These are phyloP conservation scores for Hipposideros larvatus DNA, from an alignment of 2,797 vertebrate genomes.

Conservation along the genomic window DNA sequence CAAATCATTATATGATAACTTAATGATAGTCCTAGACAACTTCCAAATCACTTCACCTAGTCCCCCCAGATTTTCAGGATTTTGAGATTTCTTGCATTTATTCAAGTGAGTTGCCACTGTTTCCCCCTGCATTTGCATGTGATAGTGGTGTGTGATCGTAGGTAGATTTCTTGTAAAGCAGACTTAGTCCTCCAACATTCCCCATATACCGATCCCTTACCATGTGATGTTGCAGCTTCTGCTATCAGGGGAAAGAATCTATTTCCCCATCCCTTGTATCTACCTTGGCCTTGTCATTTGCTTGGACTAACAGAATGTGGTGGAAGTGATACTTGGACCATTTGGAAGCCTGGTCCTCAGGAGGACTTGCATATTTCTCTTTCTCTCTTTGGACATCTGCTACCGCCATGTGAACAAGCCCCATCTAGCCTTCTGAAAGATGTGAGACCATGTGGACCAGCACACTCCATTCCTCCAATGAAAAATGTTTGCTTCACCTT, in stretches of 20 bases:
- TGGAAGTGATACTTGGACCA: neutral
- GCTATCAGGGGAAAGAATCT: neutral
- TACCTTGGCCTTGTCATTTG: neutral
- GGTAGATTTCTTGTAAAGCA: neutral
- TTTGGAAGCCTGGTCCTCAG: neutral
- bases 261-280: neutral
- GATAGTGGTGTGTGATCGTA: neutral
- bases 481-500: neutral
- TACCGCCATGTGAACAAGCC: neutral
- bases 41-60: neutral
- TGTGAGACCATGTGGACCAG: neutral
- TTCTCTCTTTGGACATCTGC: neutral
- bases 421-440: neutral
- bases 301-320: neutral
- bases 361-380: neutral
- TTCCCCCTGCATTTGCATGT: neutral
- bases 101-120: neutral
- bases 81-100: neutral
- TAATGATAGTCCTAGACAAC: neutral
- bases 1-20: neutral
- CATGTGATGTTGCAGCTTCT: neutral
- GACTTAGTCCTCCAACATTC: accelerated
- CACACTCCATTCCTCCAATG: neutral
- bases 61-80: neutral
- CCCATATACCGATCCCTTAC: accelerated